Evolutionary conservation across 2,113 vertebrate species (phyloP).

Genomic region (Picathartes gymnocephalus): DNA sequence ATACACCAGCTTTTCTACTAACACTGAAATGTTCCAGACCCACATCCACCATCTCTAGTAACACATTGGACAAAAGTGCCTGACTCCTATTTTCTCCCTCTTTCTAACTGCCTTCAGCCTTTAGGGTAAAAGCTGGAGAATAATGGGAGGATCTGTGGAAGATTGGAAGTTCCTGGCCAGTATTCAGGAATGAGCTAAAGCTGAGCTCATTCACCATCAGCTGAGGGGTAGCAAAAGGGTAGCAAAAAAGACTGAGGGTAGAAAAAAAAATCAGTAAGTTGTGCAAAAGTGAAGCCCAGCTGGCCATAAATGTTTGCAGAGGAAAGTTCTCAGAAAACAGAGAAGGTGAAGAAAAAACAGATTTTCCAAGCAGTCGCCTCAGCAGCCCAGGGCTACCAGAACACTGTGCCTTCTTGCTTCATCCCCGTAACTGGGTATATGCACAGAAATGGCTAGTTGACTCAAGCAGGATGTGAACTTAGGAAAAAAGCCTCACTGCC

Average conservation of each 20-base stretch:
- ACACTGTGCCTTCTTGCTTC: background rate
- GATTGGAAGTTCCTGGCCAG: background rate
- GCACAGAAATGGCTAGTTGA: background rate
- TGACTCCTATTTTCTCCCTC: background rate
- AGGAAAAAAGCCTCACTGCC: background rate
- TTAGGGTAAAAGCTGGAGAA: background rate
- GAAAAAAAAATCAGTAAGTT: background rate
- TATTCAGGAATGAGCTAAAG: background rate
- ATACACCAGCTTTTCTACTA: background rate
- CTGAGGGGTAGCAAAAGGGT: background rate
- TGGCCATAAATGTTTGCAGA: background rate
- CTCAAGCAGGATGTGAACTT: background rate
- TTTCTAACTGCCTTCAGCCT: background rate
- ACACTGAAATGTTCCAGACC: background rate
- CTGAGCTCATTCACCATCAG: no score
- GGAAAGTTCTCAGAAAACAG: background rate
- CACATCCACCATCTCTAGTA: background rate
- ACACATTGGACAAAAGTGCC: background rate
- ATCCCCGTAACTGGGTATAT: background rate
- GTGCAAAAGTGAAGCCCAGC: background rate
- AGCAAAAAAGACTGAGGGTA: background rate
- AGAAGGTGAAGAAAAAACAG: background rate
- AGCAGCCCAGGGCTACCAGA: background rate
- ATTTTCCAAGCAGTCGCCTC: background rate
- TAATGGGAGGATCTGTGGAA: background rate